phyloP scores from a whole-genome alignment of 2,797 vertebrate genomes.

The Micropoecilia bifurca region DNA sequence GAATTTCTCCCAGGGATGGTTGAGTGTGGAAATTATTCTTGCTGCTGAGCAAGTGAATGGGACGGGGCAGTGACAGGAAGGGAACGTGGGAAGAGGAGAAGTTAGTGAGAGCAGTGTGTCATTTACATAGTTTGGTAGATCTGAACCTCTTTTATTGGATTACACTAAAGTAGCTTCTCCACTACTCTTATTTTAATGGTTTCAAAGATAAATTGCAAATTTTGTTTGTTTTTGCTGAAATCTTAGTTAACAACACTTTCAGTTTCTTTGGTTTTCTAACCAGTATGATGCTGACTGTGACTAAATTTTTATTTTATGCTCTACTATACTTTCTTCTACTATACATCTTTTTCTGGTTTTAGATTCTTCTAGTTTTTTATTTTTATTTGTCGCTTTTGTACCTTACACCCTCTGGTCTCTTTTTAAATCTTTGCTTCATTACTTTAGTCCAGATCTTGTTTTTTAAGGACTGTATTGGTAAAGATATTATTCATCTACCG shows the following conservation, averaged over 20 bases:
- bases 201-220: not conserved
- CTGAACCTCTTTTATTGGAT: conserved; percentile 13
- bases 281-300: not conserved
- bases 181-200: not conserved
- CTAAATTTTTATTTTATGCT: not conserved
- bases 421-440: not conserved
- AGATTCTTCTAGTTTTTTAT: not conserved
- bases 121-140: conserved; percentile 10
- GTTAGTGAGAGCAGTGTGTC: conserved; percentile 10
- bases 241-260: not conserved
- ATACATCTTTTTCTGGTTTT: not conserved
- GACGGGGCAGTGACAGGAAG: conserved; percentile 38
- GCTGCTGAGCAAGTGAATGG: conserved; percentile 41
- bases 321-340: not conserved
- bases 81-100: conserved; percentile 50
- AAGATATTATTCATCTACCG: not conserved
- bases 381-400: not conserved
- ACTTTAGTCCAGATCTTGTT: not conserved
- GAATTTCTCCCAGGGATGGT: conserved; percentile 59
- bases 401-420: not conserved
- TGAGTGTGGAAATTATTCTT: conserved; percentile 33
- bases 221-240: not conserved
- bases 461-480: not conserved
- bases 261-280: not conserved
- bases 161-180: not conserved